phyloP scores from a whole-genome alignment of 2,797 vertebrate genomes.

The Urosaurus nigricauda region DNA sequence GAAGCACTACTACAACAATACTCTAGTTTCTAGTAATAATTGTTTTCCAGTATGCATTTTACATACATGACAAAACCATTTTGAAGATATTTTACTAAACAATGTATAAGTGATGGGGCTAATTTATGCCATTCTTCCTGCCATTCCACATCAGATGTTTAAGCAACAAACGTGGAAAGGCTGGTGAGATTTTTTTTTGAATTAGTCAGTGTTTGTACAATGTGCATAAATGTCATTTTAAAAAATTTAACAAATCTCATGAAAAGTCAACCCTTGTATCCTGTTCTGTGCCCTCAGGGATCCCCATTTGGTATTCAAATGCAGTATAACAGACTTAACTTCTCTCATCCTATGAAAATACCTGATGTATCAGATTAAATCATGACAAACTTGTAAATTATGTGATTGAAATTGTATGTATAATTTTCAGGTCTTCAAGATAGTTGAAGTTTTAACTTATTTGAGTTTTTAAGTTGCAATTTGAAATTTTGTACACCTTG shows the following conservation, averaged over 20 bases:
- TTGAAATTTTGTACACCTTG: slow-evolving; percentile 77
- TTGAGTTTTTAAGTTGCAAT: slow-evolving; percentile 75
- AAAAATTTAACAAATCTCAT: slow-evolving; percentile 47
- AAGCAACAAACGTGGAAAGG: slow-evolving; percentile 48
- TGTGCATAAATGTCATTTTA: slow-evolving; percentile 53
- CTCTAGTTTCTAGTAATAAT: slow-evolving; percentile 38
- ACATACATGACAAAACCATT: slow-evolving; percentile 54
- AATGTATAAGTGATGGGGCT: slow-evolving; percentile 57
- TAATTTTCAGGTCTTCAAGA: slow-evolving; percentile 73
- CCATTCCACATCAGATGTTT: slow-evolving; percentile 52
- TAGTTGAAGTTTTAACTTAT: slow-evolving; percentile 78
- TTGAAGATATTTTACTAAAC: slow-evolving; percentile 64
- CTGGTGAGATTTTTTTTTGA: slow-evolving; percentile 48
- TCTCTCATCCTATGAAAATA: slow-evolving; percentile 66
- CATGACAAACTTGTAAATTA: slow-evolving; percentile 72
- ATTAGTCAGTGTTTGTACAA: slow-evolving; percentile 50
- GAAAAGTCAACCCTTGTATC: slow-evolving; percentile 62
- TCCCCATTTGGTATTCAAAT: slow-evolving; percentile 61
- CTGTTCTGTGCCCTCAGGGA: slow-evolving; percentile 78
- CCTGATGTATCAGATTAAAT: slow-evolving; percentile 69
- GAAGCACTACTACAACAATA: slow-evolving; percentile 46
- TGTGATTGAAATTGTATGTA: slow-evolving; percentile 69
- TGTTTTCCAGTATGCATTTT: slow-evolving; percentile 23
- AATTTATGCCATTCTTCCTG: slow-evolving; percentile 46
- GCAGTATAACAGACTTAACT: slow-evolving; percentile 68